Evolutionary conservation across 2,113 vertebrate genomes (phyloP).

Genomic region (Sturnira hondurensis): DNA sequence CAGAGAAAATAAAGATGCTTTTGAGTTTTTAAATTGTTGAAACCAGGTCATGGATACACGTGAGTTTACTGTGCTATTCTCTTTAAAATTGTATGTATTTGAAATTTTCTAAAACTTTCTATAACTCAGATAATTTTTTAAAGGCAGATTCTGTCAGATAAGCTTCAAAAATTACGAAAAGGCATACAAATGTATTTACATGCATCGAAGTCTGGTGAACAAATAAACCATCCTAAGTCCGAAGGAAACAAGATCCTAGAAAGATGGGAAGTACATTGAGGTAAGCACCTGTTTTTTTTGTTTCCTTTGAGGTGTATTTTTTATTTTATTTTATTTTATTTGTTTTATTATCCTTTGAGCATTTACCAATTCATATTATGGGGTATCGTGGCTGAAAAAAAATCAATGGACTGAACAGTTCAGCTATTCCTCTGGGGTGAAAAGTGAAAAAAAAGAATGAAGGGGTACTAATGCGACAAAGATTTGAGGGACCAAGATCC

Average conservation of each 20-base stretch:
- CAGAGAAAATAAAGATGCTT: background rate
- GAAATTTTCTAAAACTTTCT: background rate
- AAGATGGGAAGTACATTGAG: background rate
- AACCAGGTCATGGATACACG: background rate
- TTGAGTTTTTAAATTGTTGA: background rate
- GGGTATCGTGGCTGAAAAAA: background rate
- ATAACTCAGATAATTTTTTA: background rate
- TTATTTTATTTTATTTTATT: background rate
- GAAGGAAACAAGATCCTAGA: background rate
- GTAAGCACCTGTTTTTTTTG: background rate
- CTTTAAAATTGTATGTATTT: no score
- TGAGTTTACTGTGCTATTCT: background rate
- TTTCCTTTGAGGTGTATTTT: background rate
- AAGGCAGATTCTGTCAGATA: background rate
- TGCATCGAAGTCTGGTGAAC: background rate
- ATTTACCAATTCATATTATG: background rate
- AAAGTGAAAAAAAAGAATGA: background rate
- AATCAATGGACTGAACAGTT: background rate
- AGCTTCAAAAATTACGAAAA: background rate
- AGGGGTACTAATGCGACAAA: background rate
- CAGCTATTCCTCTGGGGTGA: background rate
- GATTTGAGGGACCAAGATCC: background rate
- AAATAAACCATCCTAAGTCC: background rate
- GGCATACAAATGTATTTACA: background rate
- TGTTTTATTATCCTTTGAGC: background rate